Evolutionary conservation across 2,113 vertebrate genomes (phyloP), one percentile per base, ranked within the genome.

Genomic region (Oncorhynchus clarkii): DNA sequence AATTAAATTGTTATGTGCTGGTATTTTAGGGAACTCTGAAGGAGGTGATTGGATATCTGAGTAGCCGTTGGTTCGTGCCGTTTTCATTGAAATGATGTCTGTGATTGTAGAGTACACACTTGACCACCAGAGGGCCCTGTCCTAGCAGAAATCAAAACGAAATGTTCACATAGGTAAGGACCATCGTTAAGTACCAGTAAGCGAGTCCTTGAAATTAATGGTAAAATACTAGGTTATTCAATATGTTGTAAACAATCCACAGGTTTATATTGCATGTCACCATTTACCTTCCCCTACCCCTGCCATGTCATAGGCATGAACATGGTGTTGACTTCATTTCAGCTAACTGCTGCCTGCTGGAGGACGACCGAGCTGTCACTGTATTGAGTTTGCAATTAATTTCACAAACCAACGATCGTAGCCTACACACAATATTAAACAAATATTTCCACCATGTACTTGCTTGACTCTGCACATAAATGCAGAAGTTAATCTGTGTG

Each of bases 41-140:
- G 12, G 20, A 70, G 45, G 39, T 45, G 18, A 22, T 27, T 70
- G 27, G 8, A 49, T 70, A 9, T 22, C 22, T 45, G 39, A 45
- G 29, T 39, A 31, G 67, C 4, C 0, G 39, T 45, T 62, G 4
- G 59, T 24, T 22, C 1, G 18, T n/a, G 59, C 16, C 22, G 18
- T 62, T 45, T 45, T 22, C 59, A 20, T 39, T 8, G 39, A 39
- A 39, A 39, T 39, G 2, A 34, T n/a, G 7, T n/a, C 4, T 60
- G 26, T 31, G 66, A 68, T 7, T 39, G 20, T 34, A 16, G 29
- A 34, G 29, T 39, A 29, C 31, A 7, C 71, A 71, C 71, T 79
- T 68, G 67, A 64, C 75, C 68, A 74, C 62, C 60, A 71, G 72
- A 75, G 73, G 67, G 73, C 80, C 70, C 72, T 45, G 62, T 31